These are phyloP conservation scores for Dichetophora obliterata DNA, from an alignment of 2,888 invertebrate genomes.

Conservation along the genomic window DNA sequence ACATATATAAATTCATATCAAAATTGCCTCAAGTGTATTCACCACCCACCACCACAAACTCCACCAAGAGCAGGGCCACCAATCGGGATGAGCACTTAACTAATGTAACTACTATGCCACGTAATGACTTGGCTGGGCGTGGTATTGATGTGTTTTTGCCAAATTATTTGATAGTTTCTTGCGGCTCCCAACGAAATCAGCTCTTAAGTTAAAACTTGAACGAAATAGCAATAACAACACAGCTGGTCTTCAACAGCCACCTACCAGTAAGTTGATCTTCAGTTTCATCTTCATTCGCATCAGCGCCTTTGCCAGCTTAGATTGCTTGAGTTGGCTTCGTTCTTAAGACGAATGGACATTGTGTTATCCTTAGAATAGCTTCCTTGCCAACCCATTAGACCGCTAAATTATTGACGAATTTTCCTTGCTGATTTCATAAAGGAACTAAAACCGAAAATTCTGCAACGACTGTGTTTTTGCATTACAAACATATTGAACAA, in stretches of 20 bases:
- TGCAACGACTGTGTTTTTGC: too few species aligned
- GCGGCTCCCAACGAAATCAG: background rate
- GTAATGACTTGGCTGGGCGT: constrained; percentile 15
- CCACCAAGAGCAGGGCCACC: background rate
- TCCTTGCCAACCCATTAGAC: background rate
- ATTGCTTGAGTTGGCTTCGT: constrained; percentile 2
- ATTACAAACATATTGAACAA: too few species aligned
- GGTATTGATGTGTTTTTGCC: constrained; percentile 5
- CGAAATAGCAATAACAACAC: background rate
- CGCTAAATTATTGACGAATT: too few species aligned
- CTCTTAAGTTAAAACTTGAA: constrained; percentile 4
- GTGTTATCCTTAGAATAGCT: background rate
- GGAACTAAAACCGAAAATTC: too few species aligned
- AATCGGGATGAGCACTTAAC: background rate
- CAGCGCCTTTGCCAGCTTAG: background rate
- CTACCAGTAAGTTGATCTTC: background rate
- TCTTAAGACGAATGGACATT: constrained; percentile 21
- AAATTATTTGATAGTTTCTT: constrained; percentile 23
- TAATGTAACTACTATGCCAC: constrained; percentile 13
- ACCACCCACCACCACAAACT: too few species aligned
- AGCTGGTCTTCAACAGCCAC: background rate
- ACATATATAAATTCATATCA: background rate
- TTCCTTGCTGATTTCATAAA: too few species aligned
- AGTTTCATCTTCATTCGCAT: background rate
- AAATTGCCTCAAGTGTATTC: too few species aligned